These are phyloP conservation scores for Aspiorhynchus laticeps DNA, from an alignment of 2,113 vertebrate species.

Conservation along the genomic window DNA sequence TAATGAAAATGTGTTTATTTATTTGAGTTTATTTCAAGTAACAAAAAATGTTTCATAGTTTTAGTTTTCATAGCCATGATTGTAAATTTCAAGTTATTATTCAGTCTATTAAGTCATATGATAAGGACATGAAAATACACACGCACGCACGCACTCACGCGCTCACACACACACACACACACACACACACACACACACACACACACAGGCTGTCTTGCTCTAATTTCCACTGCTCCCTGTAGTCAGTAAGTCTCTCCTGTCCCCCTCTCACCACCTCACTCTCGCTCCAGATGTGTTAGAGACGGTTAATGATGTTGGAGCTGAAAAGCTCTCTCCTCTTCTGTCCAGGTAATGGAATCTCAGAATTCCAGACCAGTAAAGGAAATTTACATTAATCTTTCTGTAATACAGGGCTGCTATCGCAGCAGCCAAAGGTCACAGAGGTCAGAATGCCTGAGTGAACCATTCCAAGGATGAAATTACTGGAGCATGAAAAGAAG, in stretches of 20 bases:
- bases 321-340: not conserved
- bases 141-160: too few relatives aligned
- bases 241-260: not conserved
- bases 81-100: too few relatives aligned
- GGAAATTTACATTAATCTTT: conserved; percentile 21
- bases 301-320: not conserved
- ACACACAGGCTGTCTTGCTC: conserved; percentile 4
- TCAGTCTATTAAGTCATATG: too few relatives aligned
- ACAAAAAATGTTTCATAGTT: too few relatives aligned
- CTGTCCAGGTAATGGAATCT: conserved; percentile 16
- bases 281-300: not conserved
- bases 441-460: not conserved
- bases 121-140: too few relatives aligned
- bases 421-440: not conserved
- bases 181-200: conserved; percentile 10
- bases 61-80: too few relatives aligned
- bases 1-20: too few relatives aligned
- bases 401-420: not conserved
- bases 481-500: not conserved
- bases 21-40: too few relatives aligned
- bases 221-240: not conserved
- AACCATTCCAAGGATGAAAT: not conserved
- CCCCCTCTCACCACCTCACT: not conserved
- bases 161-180: conserved; percentile 1
- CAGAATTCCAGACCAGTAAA: not conserved